These are phyloP conservation scores for Porites rus DNA, from an alignment of 92 coral and sea anemone genomes.

Conservation along the genomic window DNA sequence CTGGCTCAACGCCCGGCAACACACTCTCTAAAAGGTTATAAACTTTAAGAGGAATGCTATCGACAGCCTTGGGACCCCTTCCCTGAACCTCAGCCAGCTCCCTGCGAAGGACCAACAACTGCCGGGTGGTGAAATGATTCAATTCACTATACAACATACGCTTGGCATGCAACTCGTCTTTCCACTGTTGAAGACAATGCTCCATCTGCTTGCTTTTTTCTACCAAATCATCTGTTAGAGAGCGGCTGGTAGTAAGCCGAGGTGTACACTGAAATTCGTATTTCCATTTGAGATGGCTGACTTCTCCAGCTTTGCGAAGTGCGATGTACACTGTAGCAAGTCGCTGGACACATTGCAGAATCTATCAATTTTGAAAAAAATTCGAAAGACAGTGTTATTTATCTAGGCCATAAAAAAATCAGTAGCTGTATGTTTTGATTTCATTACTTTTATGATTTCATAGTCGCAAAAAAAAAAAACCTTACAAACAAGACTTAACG, in stretches of 20 bases:
- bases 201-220: slow-evolving; percentile 65
- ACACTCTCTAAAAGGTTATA: slow-evolving; percentile 85
- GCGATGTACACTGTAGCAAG: slow-evolving; percentile 66
- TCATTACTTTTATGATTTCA: no score
- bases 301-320: slow-evolving; percentile 86
- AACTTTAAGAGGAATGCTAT: slow-evolving; percentile 50
- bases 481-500: no score
- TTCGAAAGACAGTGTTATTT: no score
- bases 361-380: slow-evolving; percentile 3
- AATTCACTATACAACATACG: slow-evolving; percentile 61
- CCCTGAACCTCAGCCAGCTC: slow-evolving; percentile 67
- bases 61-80: slow-evolving; percentile 52
- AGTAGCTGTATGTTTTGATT: no score
- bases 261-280: slow-evolving; percentile 61
- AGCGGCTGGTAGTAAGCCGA: slow-evolving; percentile 9
- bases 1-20: slow-evolving; percentile 69
- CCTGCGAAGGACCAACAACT: slow-evolving; percentile 74
- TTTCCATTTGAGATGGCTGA: slow-evolving; percentile 82
- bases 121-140: slow-evolving; percentile 86
- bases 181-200: slow-evolving; percentile 70
- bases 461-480: no score
- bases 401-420: neutral
- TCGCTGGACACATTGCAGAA: slow-evolving; percentile 64
- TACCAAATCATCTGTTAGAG: slow-evolving; percentile 32
- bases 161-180: slow-evolving; percentile 53